Evolutionary conservation across 2,113 vertebrate genomes (phyloP).

Genomic region (Gymnogyps californianus): DNA sequence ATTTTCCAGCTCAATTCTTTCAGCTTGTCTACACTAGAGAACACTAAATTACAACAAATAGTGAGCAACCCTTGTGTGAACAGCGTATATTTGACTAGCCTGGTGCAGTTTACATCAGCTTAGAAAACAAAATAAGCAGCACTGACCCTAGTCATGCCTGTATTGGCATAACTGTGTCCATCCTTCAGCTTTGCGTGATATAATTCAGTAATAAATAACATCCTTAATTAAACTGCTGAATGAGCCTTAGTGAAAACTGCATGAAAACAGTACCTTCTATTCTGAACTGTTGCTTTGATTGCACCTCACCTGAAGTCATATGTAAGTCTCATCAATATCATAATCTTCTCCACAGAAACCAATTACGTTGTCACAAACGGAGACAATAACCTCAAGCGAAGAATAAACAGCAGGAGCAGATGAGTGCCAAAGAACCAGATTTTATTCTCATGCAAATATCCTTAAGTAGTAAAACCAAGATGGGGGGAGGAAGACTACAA

Average conservation of each 20-base stretch:
- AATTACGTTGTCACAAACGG: slow-evolving; percentile 61
- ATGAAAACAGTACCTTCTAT: slow-evolving; percentile 6
- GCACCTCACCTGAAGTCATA: slow-evolving; percentile 57
- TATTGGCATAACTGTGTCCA: neutral
- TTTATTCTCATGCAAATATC: slow-evolving; percentile 61
- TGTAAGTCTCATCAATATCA: slow-evolving; percentile 57
- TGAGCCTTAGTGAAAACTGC: neutral
- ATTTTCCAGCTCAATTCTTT: slow-evolving; percentile 34
- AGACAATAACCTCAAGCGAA: slow-evolving; percentile 62
- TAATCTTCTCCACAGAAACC: slow-evolving; percentile 64
- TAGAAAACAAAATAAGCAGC: neutral
- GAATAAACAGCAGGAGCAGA: slow-evolving; percentile 61
- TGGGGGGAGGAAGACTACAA: neutral
- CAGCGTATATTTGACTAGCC: neutral
- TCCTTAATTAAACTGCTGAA: slow-evolving; percentile 21
- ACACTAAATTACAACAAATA: neutral
- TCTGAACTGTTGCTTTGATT: slow-evolving; percentile 28
- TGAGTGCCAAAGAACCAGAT: slow-evolving; percentile 47
- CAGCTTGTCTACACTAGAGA: slow-evolving; percentile 11
- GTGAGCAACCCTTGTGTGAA: neutral
- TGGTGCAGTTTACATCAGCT: neutral
- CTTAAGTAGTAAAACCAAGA: slow-evolving; percentile 37
- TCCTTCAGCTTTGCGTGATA: neutral
- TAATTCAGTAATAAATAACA: slow-evolving; percentile 30
- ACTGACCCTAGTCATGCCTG: neutral